Conservation (phyloP, 2,888 invertebrate genomes). For the Zaprionus obscuricornis region DNA sequence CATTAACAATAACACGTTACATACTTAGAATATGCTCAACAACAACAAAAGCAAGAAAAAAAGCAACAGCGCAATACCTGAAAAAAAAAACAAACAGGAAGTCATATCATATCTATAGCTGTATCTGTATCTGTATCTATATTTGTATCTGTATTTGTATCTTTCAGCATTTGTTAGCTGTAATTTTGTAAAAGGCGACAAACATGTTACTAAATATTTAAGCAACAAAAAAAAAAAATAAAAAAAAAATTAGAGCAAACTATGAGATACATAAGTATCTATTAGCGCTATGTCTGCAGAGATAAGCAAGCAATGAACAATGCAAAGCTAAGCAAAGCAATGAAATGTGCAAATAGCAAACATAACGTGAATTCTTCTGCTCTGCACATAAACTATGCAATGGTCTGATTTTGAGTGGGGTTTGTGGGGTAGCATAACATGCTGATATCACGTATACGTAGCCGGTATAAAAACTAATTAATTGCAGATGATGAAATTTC, state of each 20-base stretch:
- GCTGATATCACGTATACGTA: background rate
- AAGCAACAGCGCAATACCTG: no score
- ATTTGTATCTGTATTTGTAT: constrained; percentile 26
- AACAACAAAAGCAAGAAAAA: background rate
- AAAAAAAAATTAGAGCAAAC: constrained; percentile 67
- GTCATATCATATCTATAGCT: constrained; percentile 61
- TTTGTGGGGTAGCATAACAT: background rate
- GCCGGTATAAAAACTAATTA: no score
- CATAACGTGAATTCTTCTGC: constrained; percentile 51
- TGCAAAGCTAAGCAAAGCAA: constrained; percentile 52
- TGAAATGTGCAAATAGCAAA: constrained; percentile 66
- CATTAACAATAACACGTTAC: constrained; percentile 61
- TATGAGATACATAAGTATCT: constrained; percentile 39
- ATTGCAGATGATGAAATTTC: no score
- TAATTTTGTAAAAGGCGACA: constrained; percentile 41
- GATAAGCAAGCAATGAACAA: no score
- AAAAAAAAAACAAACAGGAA: constrained; percentile 65
- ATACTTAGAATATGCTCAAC: constrained; percentile 25
- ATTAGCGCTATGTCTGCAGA: constrained; percentile 25
- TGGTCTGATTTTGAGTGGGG: no score
- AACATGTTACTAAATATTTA: constrained; percentile 72
- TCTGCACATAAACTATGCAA: background rate
- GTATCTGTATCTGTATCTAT: constrained; percentile 38
- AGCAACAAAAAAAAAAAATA: constrained; percentile 56
- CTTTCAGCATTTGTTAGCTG: constrained; percentile 13